Evolutionary conservation across 2,113 vertebrate genomes (phyloP).

Genomic region (Rhabdomys dilectus): DNA sequence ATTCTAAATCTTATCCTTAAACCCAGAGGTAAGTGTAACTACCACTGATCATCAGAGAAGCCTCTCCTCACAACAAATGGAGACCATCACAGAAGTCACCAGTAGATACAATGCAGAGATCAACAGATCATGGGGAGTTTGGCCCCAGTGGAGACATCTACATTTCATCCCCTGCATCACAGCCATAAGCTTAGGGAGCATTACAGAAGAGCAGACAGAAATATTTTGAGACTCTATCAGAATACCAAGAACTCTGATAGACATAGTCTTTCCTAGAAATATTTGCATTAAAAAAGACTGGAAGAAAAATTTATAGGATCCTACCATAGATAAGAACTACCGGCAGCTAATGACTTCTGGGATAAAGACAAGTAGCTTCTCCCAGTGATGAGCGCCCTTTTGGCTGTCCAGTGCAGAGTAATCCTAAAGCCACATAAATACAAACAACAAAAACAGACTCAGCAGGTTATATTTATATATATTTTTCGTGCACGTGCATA

Average conservation of each 20-base stretch:
- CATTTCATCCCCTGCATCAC: no score
- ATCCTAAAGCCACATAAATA: background rate
- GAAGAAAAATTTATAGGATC: background rate
- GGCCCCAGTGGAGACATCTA: no score
- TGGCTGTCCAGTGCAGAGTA: background rate
- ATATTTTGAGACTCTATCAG: background rate
- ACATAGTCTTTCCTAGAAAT: background rate
- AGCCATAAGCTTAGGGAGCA: no score
- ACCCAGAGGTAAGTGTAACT: background rate
- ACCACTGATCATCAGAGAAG: background rate
- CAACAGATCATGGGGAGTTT: no score
- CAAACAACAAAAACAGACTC: background rate
- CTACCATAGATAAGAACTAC: background rate
- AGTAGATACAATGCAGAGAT: background rate
- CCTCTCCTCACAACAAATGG: no score
- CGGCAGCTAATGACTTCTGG: background rate
- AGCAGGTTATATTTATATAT: background rate
- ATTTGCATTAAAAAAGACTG: background rate
- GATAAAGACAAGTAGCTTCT: background rate
- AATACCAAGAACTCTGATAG: background rate
- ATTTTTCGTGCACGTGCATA: background rate
- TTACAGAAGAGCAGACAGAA: background rate
- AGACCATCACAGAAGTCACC: no score
- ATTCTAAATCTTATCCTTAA: background rate
- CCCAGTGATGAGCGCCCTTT: background rate